phyloP scores from a whole-genome alignment of 2,113 vertebrate species.

The Tympanuchus pallidicinctus region DNA sequence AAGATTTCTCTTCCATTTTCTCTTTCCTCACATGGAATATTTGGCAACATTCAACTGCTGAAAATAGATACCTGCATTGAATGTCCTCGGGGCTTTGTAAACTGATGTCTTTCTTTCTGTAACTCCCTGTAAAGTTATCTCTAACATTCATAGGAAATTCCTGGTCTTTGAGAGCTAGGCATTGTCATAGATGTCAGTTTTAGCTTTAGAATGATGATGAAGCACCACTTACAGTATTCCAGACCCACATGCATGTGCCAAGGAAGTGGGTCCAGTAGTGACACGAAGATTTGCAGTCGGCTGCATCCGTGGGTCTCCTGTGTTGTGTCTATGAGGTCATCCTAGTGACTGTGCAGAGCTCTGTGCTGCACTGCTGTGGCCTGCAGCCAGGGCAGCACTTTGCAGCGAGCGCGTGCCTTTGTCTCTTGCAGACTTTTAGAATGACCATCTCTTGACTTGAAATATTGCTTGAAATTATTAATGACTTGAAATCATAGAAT shows the following conservation, averaged over 20 bases:
- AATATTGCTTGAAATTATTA: neutral
- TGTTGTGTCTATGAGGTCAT: neutral
- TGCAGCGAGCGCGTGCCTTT: neutral
- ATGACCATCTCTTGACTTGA: neutral
- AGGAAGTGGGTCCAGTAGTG: neutral
- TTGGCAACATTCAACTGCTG: neutral
- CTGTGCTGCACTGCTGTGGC: fast-evolving
- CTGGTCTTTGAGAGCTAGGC: neutral
- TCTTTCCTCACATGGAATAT: neutral
- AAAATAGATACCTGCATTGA: neutral
- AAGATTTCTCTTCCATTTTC: neutral
- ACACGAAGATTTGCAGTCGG: fast-evolving
- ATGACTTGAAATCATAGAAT: neutral
- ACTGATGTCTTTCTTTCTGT: neutral
- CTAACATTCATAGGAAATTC: neutral
- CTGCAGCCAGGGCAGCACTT: neutral
- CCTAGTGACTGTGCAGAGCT: neutral
- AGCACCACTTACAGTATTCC: neutral
- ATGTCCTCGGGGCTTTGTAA: neutral
- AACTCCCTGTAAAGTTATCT: neutral
- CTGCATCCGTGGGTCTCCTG: neutral
- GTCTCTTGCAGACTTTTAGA: neutral
- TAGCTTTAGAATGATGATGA: neutral
- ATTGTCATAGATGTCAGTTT: neutral
- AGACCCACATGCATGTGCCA: too few species aligned